Base-by-base conservation (phyloP, 1,140 invertebrate genomes). In the Pararge aegeria region DNA sequence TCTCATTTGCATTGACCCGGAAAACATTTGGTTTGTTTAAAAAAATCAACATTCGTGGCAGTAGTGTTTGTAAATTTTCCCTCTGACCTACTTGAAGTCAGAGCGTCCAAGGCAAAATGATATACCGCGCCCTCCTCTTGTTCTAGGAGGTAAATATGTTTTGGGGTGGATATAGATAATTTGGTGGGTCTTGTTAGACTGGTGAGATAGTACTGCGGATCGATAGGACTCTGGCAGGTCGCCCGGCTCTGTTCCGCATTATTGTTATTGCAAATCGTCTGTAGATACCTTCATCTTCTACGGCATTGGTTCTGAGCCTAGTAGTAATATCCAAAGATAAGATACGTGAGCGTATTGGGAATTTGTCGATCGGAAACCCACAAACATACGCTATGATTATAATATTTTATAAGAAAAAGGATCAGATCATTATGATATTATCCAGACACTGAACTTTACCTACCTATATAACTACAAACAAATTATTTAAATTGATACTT, bases 1-100 rank as follows among this genome's bases (percentile, higher is more conserved):
- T 68, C 71, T 70, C 70, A 80, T 83, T 80, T 85, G 72, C 83
- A 79, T 79, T 85, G 75, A 84, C 73, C 78, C 77, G 75, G 76
- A 88, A 81, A 83, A 62, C 73, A 68, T 52, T 61, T 68, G 61
- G 67, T 79, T 85, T 78, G 80, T 85, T 85, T 83, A 82, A 86
- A 86, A n/a, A 85, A 82, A 78, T 77, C 78, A 70, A 80, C 80
- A 81, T 76, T 78, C 73, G 61, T 52, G 73, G 37, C 37, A 79
- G 78, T 86, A 86, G 81, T 84, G 80, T 87, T 88, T 83, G 82
- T 87, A 88, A 83, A 87, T 88, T 86, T 87, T 88, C 82, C 83
- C 70, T 86, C 74, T 88, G 85, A 88, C 85, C 85, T 88, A 88
- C 80, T 88, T 88, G 85, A 73, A 64, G 75, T 78, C 71, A 76